Base-by-base conservation (phyloP, 2,113 vertebrate species). In the Hymenochirus boettgeri region DNA sequence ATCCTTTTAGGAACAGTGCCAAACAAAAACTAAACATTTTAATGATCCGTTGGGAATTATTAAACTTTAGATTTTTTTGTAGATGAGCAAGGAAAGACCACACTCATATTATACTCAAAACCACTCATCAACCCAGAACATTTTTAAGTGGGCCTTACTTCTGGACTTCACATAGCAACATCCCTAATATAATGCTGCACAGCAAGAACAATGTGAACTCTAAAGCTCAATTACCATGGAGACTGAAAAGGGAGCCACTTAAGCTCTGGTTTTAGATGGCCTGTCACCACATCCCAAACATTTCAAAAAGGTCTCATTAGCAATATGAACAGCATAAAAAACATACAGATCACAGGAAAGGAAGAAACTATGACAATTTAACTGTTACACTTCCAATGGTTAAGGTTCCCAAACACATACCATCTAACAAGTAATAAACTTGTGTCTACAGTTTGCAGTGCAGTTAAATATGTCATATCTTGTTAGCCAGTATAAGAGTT, bases 51-150 rank as follows among this genome's bases (percentile, higher is more conserved):
- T 31, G 10, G 10, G 29, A 31, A 31, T 31, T 10, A 5, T 10
- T 31, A 31, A 31, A n/a, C n/a, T n/a, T n/a, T n/a, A n/a, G n/a
- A n/a, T n/a, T n/a, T n/a, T n/a, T n/a, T n/a, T n/a, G n/a, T n/a
- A n/a, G n/a, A n/a, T n/a, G n/a, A 53, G 59, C 39, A 26, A 25
- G 17, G 15, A 23, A 4, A 17, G 42, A 50, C 4, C n/a, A 15
- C 22, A 13, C 22, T 33, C 35, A 46, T 29, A 22, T 31, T 52
- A 46, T 11, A 45, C 22, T 26, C 9, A 17, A 5, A 23, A 39
- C 57, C 62, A 65, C 54, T 58, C 24, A 33, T 65, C 52, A 56
- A 17, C 9, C 5, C 22, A 11, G 10, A 50, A 48, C 54, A 65
- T 57, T 54, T 48, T 27, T n/a, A 13, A 10, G 50, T 53, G 35